These are phyloP conservation scores for Pluvialis apricaria DNA, from an alignment of 2,113 vertebrate species.

Conservation along the genomic window DNA sequence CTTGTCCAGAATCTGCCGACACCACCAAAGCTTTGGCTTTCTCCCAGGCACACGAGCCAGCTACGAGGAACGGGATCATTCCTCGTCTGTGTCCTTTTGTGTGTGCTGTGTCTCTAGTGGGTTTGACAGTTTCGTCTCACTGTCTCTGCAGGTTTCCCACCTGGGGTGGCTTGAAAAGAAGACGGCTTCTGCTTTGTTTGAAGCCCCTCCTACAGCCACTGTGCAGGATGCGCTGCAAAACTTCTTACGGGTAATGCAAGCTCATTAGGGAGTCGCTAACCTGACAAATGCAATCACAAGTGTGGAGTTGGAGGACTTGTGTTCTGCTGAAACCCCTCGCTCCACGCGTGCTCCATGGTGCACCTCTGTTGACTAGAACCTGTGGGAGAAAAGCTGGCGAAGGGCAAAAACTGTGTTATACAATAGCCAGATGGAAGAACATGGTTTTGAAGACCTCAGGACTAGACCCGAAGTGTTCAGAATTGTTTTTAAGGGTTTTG, in stretches of 20 bases:
- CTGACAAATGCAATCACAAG: accelerated
- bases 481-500: accelerated
- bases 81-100: neutral
- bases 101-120: accelerated
- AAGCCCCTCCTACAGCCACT: slow-evolving; percentile 77
- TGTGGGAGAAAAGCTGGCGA: neutral
- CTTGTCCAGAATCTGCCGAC: accelerated
- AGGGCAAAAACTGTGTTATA: accelerated
- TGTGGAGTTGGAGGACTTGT: accelerated
- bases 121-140: neutral
- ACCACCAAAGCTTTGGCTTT: neutral
- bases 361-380: accelerated
- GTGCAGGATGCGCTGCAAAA: slow-evolving; percentile 87
- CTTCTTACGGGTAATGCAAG: slow-evolving; percentile 81
- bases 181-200: slow-evolving; percentile 83
- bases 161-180: slow-evolving; percentile 89
- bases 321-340: neutral
- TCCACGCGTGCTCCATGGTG: accelerated
- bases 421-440: accelerated
- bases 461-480: neutral
- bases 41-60: neutral
- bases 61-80: accelerated
- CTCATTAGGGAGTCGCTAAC: accelerated
- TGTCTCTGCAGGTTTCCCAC: slow-evolving; percentile 77
- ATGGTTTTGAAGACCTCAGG: neutral